These are phyloP conservation scores for Drosophila nigromelanica DNA, from an alignment of 1,140 invertebrate genomes.

Conservation along the genomic window DNA sequence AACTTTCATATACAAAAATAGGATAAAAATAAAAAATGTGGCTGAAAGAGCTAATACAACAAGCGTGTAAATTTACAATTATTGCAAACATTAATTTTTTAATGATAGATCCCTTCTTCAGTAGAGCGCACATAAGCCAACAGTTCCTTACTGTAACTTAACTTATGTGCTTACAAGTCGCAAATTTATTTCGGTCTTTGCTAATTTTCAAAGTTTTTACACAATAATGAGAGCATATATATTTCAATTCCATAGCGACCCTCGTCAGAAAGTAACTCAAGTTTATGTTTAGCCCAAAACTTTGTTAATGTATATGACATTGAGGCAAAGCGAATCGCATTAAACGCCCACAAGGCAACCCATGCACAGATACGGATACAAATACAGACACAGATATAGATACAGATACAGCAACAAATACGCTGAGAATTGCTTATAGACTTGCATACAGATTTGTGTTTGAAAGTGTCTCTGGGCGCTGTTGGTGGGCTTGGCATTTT, in stretches of 20 bases:
- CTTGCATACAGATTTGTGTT: slow-evolving; percentile 51
- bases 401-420: slow-evolving; percentile 27
- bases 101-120: no score
- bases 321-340: slow-evolving; percentile 53
- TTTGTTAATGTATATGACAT: slow-evolving; percentile 53
- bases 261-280: slow-evolving; percentile 39
- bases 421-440: slow-evolving; percentile 15
- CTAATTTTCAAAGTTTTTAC: no score
- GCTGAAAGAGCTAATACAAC: no score
- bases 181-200: no score
- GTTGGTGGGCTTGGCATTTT: slow-evolving; percentile 28
- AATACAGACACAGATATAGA: background rate
- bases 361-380: slow-evolving; percentile 20
- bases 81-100: no score
- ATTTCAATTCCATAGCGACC: slow-evolving; percentile 17
- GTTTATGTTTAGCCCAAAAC: slow-evolving; percentile 47
- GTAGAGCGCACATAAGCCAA: no score
- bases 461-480: slow-evolving; percentile 5
- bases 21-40: no score
- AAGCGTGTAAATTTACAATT: no score
- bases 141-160: no score
- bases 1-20: no score
- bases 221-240: background rate
- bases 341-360: slow-evolving; percentile 38
- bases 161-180: no score